Evolutionary conservation across 1,140 invertebrate genomes (phyloP), one percentile per base, ranked within the genome.

Genomic region (Drosophila virilis): DNA sequence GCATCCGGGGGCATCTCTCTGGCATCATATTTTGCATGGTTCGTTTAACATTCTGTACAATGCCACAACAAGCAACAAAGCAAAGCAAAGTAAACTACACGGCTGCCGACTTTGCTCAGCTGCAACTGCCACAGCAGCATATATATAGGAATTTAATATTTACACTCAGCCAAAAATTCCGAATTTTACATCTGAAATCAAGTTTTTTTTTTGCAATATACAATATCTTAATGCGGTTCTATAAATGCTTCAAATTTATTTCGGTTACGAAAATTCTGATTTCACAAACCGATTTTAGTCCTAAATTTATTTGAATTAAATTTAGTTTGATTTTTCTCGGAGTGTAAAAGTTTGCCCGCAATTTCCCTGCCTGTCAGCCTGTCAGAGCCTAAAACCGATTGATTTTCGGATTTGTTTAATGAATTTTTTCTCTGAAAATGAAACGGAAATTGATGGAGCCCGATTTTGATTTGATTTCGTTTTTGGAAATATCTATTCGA

Each of bases 1-100:
- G 46, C 28, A 51, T 13, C 8, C 43, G 28, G 35, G 37, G 9
- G 45, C 48, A 40, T 59, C 54, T 54, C 37, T 43, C 57, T 73
- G 79, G 76, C 79, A 89, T 73, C 84, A 65, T 88, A 84, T 89
- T 90, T 89, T 84, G 72, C 77, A 89, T 84, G 85, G 74, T 90
- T 89, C 80, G 85, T 89, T 89, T 78, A 89, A 72, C 85, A 89
- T 89, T 84, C 80, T 75, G 71, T 80, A 66, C 80, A 89, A 71
- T 66, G 68, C 67, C 59, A 71, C 45, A 75, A 60, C 51, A 64
- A 33, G 35, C 64, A 61, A 32, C 58, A 28, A 66, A 59, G 38
- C 43, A 68, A 46, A 60, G 51, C 71, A 61, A 74, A 28, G 40
- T 52, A 57, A 59, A 65, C 40, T 69, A 45, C 12, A 22, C 55